phyloP scores from a whole-genome alignment of 2,797 vertebrate species.

The Gymnoscopelus braueri region DNA sequence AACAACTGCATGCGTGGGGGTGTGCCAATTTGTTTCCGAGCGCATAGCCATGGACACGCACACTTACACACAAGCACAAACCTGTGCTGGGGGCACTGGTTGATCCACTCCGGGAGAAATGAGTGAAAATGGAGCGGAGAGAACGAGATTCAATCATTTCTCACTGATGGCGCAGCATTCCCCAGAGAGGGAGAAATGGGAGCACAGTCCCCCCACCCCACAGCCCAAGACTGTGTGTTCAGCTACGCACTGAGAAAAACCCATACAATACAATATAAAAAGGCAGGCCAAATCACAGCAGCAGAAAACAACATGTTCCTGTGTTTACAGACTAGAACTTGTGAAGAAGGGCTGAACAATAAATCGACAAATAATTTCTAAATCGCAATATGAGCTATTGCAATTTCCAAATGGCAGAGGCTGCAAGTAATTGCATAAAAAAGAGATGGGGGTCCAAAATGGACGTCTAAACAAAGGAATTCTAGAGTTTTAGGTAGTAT shows the following conservation, averaged over 20 bases:
- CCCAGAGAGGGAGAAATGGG: slow-evolving; percentile 76
- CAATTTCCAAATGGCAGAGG: too few relatives aligned
- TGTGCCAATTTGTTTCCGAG: slow-evolving; percentile 17
- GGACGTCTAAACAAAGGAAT: too few relatives aligned
- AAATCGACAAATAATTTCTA: too few relatives aligned
- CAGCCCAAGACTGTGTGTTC: slow-evolving; percentile 69
- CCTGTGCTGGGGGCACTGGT: slow-evolving; percentile 59
- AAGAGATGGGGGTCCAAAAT: too few relatives aligned
- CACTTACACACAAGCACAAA: slow-evolving; percentile 30
- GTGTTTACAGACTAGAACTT: slow-evolving; percentile 22
- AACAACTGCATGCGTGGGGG: slow-evolving; percentile 3
- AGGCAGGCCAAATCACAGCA: slow-evolving; percentile 50
- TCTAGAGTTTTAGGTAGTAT: too few relatives aligned
- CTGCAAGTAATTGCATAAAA: too few relatives aligned
- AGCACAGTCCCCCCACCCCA: slow-evolving; percentile 72
- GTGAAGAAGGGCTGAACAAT: too few relatives aligned
- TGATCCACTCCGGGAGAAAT: slow-evolving; percentile 72
- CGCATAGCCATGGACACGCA: slow-evolving; percentile 27
- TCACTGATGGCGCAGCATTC: slow-evolving; percentile 74
- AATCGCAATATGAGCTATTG: too few relatives aligned
- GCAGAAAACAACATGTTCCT: slow-evolving; percentile 49
- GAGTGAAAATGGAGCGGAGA: slow-evolving; percentile 80
- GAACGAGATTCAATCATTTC: slow-evolving; percentile 82
- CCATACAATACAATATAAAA: slow-evolving; percentile 54
- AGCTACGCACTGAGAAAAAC: slow-evolving; percentile 62